Conservation (phyloP, 1,140 invertebrate genomes). For the Telenomus remus region DNA sequence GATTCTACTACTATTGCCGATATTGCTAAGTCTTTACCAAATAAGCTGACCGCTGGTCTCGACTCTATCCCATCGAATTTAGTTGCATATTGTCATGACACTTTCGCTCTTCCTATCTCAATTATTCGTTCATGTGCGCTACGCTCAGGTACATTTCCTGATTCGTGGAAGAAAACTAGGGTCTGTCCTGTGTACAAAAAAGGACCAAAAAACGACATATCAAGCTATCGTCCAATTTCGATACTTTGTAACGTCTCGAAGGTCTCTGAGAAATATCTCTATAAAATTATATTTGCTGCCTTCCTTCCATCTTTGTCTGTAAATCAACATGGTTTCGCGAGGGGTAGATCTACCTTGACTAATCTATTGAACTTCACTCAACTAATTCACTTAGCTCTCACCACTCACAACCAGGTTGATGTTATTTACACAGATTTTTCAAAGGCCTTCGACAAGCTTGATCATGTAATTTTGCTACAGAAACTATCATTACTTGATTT, state of each 20-base stretch:
- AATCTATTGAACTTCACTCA: neutral
- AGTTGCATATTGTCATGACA: too few relatives aligned
- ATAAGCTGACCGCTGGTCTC: too few relatives aligned
- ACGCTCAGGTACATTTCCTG: too few relatives aligned
- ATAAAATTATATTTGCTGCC: neutral
- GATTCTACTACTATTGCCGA: too few relatives aligned
- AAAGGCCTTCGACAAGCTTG: conserved; percentile 16
- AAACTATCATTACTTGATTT: too few relatives aligned
- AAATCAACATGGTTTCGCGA: conserved; percentile 7
- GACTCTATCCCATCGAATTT: too few relatives aligned
- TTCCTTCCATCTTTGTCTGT: neutral
- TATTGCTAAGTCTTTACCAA: too few relatives aligned
- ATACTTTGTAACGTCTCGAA: conserved; percentile 10
- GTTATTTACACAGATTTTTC: conserved; percentile 14
- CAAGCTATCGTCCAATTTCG: conserved; percentile 7
- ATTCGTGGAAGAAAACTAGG: too few relatives aligned
- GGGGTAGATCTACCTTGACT: neutral
- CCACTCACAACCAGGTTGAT: conserved; percentile 4
- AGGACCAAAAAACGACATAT: neutral
- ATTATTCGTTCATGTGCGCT: too few relatives aligned
- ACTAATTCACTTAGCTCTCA: neutral
- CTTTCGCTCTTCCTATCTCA: too few relatives aligned
- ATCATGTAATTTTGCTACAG: neutral
- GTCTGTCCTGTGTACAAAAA: too few relatives aligned
- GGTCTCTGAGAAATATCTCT: conserved; percentile 3